phyloP scores from a whole-genome alignment of 92 coral and sea anemone species.

The Zoanthus sociatus region DNA sequence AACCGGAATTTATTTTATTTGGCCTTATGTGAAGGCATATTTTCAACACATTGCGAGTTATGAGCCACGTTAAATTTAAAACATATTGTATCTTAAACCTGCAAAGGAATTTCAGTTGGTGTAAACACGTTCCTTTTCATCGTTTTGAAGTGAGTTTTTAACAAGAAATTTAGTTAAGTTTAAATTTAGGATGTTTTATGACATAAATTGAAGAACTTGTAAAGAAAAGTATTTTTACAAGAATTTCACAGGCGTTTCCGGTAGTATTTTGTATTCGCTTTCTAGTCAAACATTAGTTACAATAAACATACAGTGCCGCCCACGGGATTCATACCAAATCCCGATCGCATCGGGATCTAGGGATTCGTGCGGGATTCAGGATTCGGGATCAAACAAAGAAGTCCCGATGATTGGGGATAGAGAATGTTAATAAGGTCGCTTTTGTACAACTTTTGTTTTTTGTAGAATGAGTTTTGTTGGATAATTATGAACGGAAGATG shows the following conservation, averaged over 20 bases:
- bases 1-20: too few species aligned
- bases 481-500: too few species aligned
- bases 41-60: neutral
- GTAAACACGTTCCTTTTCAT: neutral
- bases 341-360: too few species aligned
- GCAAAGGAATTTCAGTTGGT: neutral
- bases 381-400: too few species aligned
- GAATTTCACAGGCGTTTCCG: slow-evolving; percentile 2
- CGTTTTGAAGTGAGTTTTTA: neutral
- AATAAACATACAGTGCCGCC: neutral
- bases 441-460: too few species aligned
- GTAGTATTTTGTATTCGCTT: neutral
- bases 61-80: neutral
- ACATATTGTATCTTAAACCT: neutral
- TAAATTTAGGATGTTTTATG: neutral
- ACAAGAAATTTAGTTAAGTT: neutral
- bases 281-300: neutral
- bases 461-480: too few species aligned
- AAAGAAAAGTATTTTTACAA: neutral
- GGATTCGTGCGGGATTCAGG: too few species aligned
- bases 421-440: too few species aligned
- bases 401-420: too few species aligned
- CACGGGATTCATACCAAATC: too few species aligned
- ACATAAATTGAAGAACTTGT: neutral
- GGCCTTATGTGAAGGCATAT: neutral